Percentiles rank a stretch among this genome's conserved stretches.
These are phyloP conservation scores for Eretmochelys imbricata DNA, from an alignment of 2,113 vertebrate genomes.

Conservation along the genomic window DNA sequence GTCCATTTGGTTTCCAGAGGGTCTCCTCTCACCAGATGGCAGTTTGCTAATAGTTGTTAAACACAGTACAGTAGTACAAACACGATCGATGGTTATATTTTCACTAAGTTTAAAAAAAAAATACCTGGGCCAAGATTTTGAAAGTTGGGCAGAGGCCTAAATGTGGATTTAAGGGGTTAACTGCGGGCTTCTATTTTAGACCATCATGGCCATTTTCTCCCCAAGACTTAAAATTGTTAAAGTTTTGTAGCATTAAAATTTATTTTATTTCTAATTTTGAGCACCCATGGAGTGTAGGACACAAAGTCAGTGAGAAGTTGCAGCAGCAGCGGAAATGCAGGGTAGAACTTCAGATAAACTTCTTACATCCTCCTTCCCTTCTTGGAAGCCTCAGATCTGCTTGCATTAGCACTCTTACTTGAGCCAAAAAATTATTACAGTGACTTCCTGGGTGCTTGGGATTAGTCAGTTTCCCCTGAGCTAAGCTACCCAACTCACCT, in stretches of 20 bases:
- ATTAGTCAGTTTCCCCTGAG: background rate
- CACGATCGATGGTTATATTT: background rate
- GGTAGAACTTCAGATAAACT: background rate
- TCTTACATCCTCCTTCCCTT: background rate
- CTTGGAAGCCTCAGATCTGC: background rate
- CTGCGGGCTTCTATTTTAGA: background rate
- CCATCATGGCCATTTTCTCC: background rate
- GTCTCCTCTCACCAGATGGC: no score
- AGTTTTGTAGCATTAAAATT: background rate
- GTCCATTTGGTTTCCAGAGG: background rate
- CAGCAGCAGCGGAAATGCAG: background rate
- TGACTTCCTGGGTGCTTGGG: background rate
- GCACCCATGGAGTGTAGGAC: background rate
- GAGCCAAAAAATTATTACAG: background rate
- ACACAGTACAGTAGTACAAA: background rate
- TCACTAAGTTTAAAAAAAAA: background rate
- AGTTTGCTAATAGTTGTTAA: background rate
- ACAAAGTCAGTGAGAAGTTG: background rate
- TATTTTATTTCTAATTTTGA: background rate
- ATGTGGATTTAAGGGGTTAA: background rate
- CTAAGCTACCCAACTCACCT: background rate
- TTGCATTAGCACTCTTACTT: background rate
- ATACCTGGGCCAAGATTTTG: background rate
- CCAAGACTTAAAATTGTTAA: background rate
- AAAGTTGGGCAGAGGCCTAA: background rate